Base-by-base conservation (phyloP, 1,140 invertebrate genomes). In the Achatina immaculata region DNA sequence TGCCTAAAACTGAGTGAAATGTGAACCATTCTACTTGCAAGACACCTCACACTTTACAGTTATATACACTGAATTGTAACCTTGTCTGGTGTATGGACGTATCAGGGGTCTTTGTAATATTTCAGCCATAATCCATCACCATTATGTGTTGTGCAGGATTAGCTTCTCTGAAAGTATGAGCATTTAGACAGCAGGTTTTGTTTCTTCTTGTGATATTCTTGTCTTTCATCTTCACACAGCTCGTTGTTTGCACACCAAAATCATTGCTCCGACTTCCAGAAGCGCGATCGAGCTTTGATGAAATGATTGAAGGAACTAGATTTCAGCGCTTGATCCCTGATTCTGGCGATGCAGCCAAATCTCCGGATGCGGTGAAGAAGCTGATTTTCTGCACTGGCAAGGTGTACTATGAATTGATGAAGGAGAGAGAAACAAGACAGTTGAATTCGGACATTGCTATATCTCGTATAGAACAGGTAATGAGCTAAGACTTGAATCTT, bases 191-290 rank as follows among this genome's bases (percentile, higher is more conserved):
- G n/a, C n/a, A n/a, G n/a, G n/a, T n/a, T n/a, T n/a, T n/a, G n/a
- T n/a, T n/a, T n/a, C n/a, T n/a, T n/a, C n/a, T n/a, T n/a, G n/a
- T n/a, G n/a, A n/a, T n/a, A n/a, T n/a, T n/a, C n/a, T n/a, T n/a
- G n/a, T 45, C 43, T 45, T 19, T 9, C 43, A 14, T 24, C 34
- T 45, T 40, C 40, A 88, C 83, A 48, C 86, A 93, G 92, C 93
- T 99, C 73, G 95, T 99, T 85, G 91, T 99, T 11, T 97, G 99
- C 95, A 98, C 98, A 38, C 99, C 99, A 66, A 99, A 99, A 92
- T 98, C 96, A 34, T 92, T 99, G 83, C 93, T 99, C 78, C 94
- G 98, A 87, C 97, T 99, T 91, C 98, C 98, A 0, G 95, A 99
- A 90, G 97, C 96, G 38, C 95, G 95, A 84, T 99, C 97, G 38